phyloP scores from a whole-genome alignment of 1,140 invertebrate species.

The Dinoponera quadriceps region DNA sequence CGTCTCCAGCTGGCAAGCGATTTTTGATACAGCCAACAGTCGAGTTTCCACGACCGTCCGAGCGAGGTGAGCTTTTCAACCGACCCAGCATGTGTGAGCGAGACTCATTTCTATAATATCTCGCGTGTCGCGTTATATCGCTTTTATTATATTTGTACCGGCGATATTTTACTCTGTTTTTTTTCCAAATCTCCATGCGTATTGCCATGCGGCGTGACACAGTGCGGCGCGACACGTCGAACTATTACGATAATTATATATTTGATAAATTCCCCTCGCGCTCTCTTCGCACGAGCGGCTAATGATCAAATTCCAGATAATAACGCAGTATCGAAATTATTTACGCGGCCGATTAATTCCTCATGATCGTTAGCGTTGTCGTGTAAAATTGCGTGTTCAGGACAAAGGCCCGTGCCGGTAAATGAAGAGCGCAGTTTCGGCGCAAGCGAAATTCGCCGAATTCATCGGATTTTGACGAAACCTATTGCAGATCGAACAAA shows the following conservation, averaged over 20 bases:
- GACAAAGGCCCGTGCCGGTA: slow-evolving; percentile 15
- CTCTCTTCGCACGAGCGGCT: slow-evolving; percentile 7
- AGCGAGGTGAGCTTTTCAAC: slow-evolving; percentile 20
- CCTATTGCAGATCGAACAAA: slow-evolving; percentile 31
- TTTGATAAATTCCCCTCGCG: slow-evolving; percentile 44
- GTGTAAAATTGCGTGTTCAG: slow-evolving; percentile 20
- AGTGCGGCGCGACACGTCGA: background rate
- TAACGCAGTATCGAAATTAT: slow-evolving; percentile 53
- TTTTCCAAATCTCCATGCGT: slow-evolving; percentile 38
- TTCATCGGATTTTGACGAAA: slow-evolving; percentile 2
- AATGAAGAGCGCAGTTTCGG: slow-evolving; percentile 5
- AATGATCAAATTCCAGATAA: slow-evolving; percentile 31
- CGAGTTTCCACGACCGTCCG: background rate
- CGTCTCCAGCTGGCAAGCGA: slow-evolving; percentile 18
- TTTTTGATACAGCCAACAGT: slow-evolving; percentile 37
- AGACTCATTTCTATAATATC: slow-evolving; percentile 14
- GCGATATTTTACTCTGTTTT: background rate
- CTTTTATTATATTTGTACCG: slow-evolving; percentile 27
- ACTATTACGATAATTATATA: slow-evolving; percentile 50
- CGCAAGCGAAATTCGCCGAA: background rate
- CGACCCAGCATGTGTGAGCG: background rate
- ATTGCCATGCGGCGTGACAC: background rate
- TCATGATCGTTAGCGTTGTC: slow-evolving; percentile 31
- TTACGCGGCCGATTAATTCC: slow-evolving; percentile 45
- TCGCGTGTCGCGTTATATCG: slow-evolving; percentile 8